Conservation (phyloP, 2,888 invertebrate species). For the Bombyx huttoni region DNA sequence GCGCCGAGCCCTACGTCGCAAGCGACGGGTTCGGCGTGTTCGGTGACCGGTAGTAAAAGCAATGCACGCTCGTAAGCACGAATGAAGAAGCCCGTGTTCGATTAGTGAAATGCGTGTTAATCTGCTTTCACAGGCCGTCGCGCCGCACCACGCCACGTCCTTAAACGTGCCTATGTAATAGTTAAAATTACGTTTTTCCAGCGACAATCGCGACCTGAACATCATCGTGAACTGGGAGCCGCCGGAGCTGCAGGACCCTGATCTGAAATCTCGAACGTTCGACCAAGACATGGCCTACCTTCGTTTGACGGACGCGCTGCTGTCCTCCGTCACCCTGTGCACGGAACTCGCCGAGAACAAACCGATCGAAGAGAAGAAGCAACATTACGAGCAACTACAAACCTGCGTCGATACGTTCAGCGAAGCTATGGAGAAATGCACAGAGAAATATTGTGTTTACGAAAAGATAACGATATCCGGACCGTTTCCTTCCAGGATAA, state of each 20-base stretch:
- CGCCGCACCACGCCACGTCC: neutral
- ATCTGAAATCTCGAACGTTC: constrained; percentile 37
- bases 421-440: constrained; percentile 38
- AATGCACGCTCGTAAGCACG: no score
- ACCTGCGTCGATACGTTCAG: constrained; percentile 39
- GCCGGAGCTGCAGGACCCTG: constrained; percentile 44
- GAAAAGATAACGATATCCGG: constrained; percentile 35
- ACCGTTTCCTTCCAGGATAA: constrained; percentile 51
- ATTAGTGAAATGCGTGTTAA: no score
- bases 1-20: no score
- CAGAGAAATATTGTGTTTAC: constrained; percentile 26
- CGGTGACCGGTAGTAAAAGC: no score
- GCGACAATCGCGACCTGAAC: constrained; percentile 84
- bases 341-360: constrained; percentile 40
- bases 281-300: constrained; percentile 48
- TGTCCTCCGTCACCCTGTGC: constrained; percentile 42
- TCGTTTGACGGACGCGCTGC: constrained; percentile 45
- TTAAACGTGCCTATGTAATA: neutral
- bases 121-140: neutral
- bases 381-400: constrained; percentile 32
- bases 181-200: constrained; percentile 17
- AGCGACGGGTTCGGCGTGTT: no score
- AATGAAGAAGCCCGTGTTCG: constrained; percentile 78
- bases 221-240: constrained; percentile 82
- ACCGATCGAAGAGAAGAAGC: constrained; percentile 22